A percentile compares a stretch with the other conserved stretches of the same genome.
Conservation (phyloP, 2,113 vertebrate genomes). For the Tylochromis polylepis region DNA sequence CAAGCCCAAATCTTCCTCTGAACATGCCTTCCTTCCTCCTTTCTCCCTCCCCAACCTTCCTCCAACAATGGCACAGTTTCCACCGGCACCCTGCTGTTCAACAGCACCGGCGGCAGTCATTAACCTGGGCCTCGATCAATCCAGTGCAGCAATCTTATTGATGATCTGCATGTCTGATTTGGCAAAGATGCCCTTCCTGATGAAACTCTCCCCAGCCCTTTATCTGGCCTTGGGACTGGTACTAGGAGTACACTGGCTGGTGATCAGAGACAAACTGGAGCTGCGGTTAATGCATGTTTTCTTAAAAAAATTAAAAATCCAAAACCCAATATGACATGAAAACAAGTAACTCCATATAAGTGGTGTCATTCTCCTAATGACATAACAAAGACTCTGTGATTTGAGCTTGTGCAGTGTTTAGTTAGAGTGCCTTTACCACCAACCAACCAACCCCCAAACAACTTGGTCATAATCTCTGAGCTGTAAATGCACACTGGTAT, state of each 20-base stretch:
- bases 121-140: background rate
- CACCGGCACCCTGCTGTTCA: background rate
- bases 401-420: background rate
- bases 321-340: background rate
- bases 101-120: background rate
- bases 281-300: background rate
- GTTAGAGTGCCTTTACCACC: background rate
- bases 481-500: background rate
- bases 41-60: background rate
- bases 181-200: background rate
- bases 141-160: background rate
- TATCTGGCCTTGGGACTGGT: background rate
- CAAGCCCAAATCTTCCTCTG: background rate
- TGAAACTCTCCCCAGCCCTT: background rate
- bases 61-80: background rate
- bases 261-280: background rate
- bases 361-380: background rate
- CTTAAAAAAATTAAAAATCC: background rate
- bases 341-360: background rate
- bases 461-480: background rate
- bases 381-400: background rate
- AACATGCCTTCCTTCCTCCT: background rate
- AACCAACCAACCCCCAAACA: background rate
- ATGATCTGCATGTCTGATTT: background rate
- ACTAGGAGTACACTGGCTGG: background rate